phyloP scores from a whole-genome alignment of 1,140 invertebrate genomes.

The Mylabris phalerata region DNA sequence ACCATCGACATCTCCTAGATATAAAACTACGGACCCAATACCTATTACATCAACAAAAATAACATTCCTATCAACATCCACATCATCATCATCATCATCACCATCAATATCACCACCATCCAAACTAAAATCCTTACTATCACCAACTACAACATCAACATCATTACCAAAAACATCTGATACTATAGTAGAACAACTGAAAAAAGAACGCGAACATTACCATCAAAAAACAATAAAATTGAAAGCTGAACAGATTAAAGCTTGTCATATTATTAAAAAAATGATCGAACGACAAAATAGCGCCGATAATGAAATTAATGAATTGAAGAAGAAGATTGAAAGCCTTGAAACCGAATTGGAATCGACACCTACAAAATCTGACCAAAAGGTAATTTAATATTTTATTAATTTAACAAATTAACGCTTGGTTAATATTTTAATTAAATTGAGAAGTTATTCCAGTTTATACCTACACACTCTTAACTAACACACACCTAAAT shows the following conservation, averaged over 20 bases:
- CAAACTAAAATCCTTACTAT: not conserved
- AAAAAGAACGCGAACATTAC: not conserved
- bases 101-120: not conserved
- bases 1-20: slow-evolving; percentile 31
- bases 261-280: slow-evolving; percentile 40
- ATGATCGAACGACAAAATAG: slow-evolving; percentile 33
- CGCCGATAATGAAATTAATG: slow-evolving; percentile 38
- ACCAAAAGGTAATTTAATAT: not conserved
- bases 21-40: not conserved
- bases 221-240: slow-evolving; percentile 31
- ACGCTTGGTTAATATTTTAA: too few relatives aligned
- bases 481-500: too few relatives aligned
- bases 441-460: too few relatives aligned
- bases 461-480: too few relatives aligned
- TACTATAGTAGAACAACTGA: not conserved
- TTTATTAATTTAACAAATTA: too few relatives aligned
- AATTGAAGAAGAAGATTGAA: slow-evolving; percentile 30
- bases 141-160: not conserved
- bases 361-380: slow-evolving; percentile 17
- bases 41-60: slow-evolving; percentile 21
- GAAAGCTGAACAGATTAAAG: slow-evolving; percentile 38
- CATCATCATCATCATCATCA: not conserved
- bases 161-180: not conserved
- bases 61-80: slow-evolving; percentile 21
- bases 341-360: slow-evolving; percentile 25